Percentiles rank a stretch among this genome's conserved stretches.
Evolutionary conservation across 1,140 invertebrate species (phyloP).

Genomic region (Homarus americanus): DNA sequence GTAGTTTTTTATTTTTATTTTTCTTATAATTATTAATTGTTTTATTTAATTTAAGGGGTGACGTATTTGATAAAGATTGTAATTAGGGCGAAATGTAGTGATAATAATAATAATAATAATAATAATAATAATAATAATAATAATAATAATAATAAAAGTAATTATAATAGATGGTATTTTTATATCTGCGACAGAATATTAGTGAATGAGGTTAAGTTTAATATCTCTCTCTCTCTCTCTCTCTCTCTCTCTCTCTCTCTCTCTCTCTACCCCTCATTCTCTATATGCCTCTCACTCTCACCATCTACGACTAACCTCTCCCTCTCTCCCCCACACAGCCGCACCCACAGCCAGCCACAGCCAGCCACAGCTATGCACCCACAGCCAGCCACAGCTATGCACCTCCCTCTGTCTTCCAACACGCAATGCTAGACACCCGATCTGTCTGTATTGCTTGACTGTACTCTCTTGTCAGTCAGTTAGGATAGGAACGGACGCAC

Average conservation of each 20-base stretch:
- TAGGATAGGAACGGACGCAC: too few relatives aligned
- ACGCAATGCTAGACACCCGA: conserved; percentile 22
- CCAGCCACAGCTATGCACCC: not conserved
- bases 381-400: conserved; percentile 23
- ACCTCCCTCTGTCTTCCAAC: not conserved
- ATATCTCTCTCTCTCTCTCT: too few relatives aligned
- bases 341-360: not conserved
- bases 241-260: conserved; percentile 18
- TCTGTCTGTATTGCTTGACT: not conserved
- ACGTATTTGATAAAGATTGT: too few relatives aligned
- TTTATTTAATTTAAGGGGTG: too few relatives aligned
- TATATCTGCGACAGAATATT: too few relatives aligned
- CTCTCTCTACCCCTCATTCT: conserved; percentile 26
- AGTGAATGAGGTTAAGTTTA: too few relatives aligned
- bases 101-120: not conserved
- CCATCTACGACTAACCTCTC: too few relatives aligned
- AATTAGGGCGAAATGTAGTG: too few relatives aligned
- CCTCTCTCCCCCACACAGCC: not conserved
- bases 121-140: not conserved
- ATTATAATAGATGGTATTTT: not conserved
- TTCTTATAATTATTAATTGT: too few relatives aligned
- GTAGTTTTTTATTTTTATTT: too few relatives aligned
- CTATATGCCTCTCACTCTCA: conserved; percentile 19
- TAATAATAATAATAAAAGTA: not conserved
- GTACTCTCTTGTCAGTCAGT: not conserved